Evolutionary conservation across 2,888 invertebrate species (phyloP).

Genomic region (Nemurella pictetii): DNA sequence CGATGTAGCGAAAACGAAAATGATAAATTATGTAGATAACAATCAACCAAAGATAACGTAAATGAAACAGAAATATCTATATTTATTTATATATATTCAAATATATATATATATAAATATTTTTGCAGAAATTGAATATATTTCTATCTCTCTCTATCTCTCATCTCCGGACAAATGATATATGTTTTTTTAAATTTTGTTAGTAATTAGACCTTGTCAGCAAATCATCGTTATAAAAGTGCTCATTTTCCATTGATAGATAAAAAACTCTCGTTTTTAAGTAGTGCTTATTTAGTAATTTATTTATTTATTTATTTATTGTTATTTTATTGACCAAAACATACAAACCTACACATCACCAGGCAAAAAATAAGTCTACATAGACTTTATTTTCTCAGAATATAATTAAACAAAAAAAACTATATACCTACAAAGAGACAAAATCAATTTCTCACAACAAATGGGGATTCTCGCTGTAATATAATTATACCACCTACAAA

Average conservation of each 20-base stretch:
- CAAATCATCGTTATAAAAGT: not conserved
- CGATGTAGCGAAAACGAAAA: not conserved
- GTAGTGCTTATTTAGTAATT: slow-evolving; percentile 24
- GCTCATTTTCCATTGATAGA: not conserved
- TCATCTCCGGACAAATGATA: not conserved
- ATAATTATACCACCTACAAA: not conserved
- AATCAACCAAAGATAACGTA: slow-evolving; percentile 14
- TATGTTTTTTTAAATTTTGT: not conserved
- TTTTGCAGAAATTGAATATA: not conserved
- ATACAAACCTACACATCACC: not conserved
- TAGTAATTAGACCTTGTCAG: not conserved
- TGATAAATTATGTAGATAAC: not conserved
- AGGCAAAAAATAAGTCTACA: not conserved
- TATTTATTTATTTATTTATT: slow-evolving; percentile 38
- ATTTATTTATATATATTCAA: slow-evolving; percentile 43
- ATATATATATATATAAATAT: slow-evolving; percentile 24
- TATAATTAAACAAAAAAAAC: not conserved
- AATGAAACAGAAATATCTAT: slow-evolving; percentile 47
- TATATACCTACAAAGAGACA: not conserved
- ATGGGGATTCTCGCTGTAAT: not conserved
- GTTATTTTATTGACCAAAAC: slow-evolving; percentile 37
- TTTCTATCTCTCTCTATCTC: not conserved
- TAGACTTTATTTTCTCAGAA: slow-evolving; percentile 21
- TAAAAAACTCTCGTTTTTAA: not conserved
- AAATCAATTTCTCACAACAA: slow-evolving; percentile 18